These are phyloP conservation scores for Tethya wilhelma DNA, from an alignment of 37 sponge, comb jelly and placozoan species.

Conservation along the genomic window DNA sequence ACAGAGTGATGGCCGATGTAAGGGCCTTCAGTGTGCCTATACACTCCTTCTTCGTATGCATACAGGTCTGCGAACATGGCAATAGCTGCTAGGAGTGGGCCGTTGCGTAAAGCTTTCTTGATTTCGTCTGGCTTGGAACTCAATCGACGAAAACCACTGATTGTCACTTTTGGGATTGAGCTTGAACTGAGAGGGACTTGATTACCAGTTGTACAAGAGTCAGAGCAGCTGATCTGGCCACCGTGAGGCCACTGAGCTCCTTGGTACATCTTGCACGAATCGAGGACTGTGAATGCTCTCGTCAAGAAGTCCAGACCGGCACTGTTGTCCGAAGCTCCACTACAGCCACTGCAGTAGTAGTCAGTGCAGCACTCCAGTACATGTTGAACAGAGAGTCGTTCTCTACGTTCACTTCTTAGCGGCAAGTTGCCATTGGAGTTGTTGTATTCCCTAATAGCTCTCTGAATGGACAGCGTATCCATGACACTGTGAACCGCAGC, in stretches of 20 bases:
- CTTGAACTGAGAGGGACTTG: not conserved
- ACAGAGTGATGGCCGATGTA: not conserved
- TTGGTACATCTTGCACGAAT: not conserved
- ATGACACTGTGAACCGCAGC: conserved; percentile 2
- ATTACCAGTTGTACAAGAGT: not conserved
- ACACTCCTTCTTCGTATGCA: conserved; percentile 3
- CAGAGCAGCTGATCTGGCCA: too few species aligned
- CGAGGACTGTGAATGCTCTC: not conserved
- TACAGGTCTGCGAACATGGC: not conserved
- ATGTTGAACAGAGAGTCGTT: conserved; percentile 8
- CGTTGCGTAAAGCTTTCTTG: not conserved
- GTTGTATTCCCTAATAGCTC: not conserved
- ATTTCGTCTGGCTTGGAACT: not conserved
- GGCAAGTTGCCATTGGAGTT: too few species aligned
- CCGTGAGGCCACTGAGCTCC: not conserved
- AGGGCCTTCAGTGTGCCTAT: not conserved
- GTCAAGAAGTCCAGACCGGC: conserved; percentile 9
- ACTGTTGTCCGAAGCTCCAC: conserved; percentile 12
- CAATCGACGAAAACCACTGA: not conserved
- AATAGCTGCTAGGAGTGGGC: conserved; percentile 9
- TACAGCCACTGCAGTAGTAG: not conserved
- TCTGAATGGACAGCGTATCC: not conserved
- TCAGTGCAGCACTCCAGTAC: not conserved
- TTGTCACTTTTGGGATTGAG: not conserved
- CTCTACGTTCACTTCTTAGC: too few species aligned